Percentiles rank a stretch among this genome's conserved stretches.
phyloP scores from a whole-genome alignment of 2,888 invertebrate genomes.

The Itoplectis maculator region DNA sequence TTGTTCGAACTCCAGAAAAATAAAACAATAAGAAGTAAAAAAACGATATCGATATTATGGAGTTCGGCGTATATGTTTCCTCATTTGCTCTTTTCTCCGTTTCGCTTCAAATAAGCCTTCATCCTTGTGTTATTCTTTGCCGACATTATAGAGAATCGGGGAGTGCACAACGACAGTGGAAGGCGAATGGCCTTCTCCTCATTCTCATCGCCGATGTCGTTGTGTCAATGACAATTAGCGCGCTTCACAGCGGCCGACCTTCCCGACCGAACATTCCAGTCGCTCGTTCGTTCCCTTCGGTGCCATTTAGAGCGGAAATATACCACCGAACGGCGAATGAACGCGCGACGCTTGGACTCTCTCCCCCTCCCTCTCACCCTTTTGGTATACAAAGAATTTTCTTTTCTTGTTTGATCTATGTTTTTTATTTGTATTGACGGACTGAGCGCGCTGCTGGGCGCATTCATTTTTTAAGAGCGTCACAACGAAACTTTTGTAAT shows the following conservation, averaged over 20 bases:
- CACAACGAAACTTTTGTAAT: too few relatives aligned
- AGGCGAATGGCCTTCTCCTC: slow-evolving; percentile 25
- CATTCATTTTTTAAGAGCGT: too few relatives aligned
- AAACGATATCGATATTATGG: slow-evolving; percentile 31
- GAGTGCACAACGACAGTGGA: slow-evolving; percentile 23
- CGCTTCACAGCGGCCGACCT: slow-evolving; percentile 75
- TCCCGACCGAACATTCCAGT: slow-evolving; percentile 70
- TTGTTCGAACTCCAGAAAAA: background rate
- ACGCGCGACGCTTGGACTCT: slow-evolving; percentile 28
- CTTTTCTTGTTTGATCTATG: slow-evolving; percentile 8
- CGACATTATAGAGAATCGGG: slow-evolving; percentile 29
- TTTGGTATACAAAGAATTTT: slow-evolving; percentile 41
- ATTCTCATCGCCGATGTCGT: slow-evolving; percentile 55
- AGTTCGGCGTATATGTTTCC: slow-evolving; percentile 17
- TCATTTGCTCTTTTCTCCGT: slow-evolving; percentile 24
- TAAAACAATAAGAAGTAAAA: background rate
- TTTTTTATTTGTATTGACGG: slow-evolving; percentile 7
- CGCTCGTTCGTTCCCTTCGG: slow-evolving; percentile 66
- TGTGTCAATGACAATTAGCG: slow-evolving; percentile 72
- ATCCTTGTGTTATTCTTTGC: slow-evolving; percentile 51
- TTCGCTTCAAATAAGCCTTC: slow-evolving; percentile 30
- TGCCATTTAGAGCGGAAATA: slow-evolving; percentile 75
- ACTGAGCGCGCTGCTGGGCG: too few relatives aligned
- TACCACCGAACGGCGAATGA: slow-evolving; percentile 65
- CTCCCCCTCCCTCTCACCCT: background rate